Evolutionary conservation across 2,797 vertebrate genomes (phyloP), one percentile per base, ranked within the genome.

Genomic region (Saguinus oedipus): DNA sequence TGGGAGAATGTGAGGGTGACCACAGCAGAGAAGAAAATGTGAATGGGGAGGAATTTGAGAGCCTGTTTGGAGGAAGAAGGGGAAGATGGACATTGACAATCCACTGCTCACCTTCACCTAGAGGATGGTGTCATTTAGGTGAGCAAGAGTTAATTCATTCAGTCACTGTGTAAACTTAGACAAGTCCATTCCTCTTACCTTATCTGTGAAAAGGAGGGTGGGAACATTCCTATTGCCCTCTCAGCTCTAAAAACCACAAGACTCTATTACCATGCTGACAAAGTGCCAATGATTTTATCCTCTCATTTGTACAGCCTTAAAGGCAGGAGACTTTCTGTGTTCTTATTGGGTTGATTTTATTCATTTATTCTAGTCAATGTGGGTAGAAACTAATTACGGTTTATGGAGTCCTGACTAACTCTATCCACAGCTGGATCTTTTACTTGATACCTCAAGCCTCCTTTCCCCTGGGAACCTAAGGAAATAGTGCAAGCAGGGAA

Each of bases 341-440:
- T 89, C 15, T 55, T 88, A 50, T 2, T 70, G 26, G 48, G n/a
- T 55, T 92, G 85, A 42, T 84, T 57, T 59, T 85, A 55, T 88
- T 96, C 91, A 55, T 78, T 85, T 93, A 95, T 30, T 85, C 48
- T 92, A 81, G 24, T 72, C 74, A 88, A 53, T 72, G 87, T 19
- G 5, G 81, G 12, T 84, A 93, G 91, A 96, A 90, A 61, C 55
- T 36, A 82, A 80, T 72, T 91, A n/a, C 1, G 61, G 30, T 57
- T 55, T 81, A 27, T 10, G 42, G 36, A 86, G 7, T n/a, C 42
- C 39, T 64, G 14, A 59, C 15, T 57, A 90, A 80, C 44, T 87
- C 44, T 86, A 94, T 93, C 70, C 39, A 87, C 53, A 97, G 76
- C 88, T 88, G 72, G 57, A 79, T 17, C 33, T 79, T 86, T n/a